Conservation (phyloP, 1,140 invertebrate species). For the Heliconius melpomene region DNA sequence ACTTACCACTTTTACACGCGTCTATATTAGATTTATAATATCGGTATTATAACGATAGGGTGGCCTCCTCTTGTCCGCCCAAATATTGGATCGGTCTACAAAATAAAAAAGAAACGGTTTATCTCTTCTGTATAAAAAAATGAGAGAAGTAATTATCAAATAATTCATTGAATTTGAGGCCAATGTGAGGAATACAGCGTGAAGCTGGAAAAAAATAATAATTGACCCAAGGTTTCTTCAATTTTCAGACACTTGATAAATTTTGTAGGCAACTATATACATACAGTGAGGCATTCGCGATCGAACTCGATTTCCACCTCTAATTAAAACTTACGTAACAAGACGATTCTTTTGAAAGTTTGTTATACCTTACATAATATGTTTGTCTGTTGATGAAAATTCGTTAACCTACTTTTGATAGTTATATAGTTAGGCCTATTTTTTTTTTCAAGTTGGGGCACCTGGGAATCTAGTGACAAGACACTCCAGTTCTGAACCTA, state of each 20-base stretch:
- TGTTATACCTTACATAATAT: background rate
- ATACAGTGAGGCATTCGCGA: background rate
- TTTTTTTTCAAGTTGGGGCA: background rate
- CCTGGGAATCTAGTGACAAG: background rate
- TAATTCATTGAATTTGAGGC: too few species aligned
- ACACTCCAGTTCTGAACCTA: background rate
- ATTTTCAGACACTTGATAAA: background rate
- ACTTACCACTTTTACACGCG: too few species aligned
- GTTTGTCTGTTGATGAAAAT: background rate
- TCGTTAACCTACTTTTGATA: background rate
- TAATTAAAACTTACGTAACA: constrained; percentile 16
- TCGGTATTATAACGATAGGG: too few species aligned
- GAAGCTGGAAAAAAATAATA: background rate
- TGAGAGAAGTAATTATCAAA: too few species aligned
- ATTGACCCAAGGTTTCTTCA: background rate
- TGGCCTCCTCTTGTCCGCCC: too few species aligned
- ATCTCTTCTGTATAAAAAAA: too few species aligned
- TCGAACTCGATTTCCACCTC: background rate
- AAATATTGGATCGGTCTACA: too few species aligned
- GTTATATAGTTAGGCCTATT: background rate
- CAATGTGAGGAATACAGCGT: too few species aligned
- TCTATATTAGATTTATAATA: too few species aligned
- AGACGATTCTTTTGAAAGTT: constrained; percentile 4
- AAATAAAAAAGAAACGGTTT: too few species aligned
- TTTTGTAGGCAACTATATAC: background rate